These are phyloP conservation scores for Tetragonula carbonaria DNA, from an alignment of 2,888 invertebrate genomes.

Conservation along the genomic window DNA sequence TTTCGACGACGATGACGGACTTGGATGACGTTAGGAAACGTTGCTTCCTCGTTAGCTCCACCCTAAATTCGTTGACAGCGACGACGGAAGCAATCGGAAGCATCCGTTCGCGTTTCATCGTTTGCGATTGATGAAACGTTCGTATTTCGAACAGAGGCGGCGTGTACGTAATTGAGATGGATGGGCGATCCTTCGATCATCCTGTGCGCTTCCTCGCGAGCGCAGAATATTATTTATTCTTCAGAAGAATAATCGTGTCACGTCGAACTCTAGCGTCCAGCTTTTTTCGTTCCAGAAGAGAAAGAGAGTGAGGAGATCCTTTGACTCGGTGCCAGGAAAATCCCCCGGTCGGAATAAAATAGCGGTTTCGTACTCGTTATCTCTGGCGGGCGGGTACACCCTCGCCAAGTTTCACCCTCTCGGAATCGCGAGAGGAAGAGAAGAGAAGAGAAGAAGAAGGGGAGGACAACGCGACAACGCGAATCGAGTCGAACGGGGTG, in stretches of 20 bases:
- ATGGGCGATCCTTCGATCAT: neutral
- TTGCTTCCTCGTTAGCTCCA: constrained; percentile 16
- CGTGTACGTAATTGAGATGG: neutral
- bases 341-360: constrained; percentile 16
- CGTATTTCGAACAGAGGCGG: neutral
- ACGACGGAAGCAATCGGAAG: neutral
- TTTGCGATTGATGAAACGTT: neutral
- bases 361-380: constrained; percentile 27
- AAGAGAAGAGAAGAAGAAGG: neutral
- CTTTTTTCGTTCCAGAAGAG: no score
- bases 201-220: no score
- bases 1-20: constrained; percentile 32
- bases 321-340: constrained; percentile 38
- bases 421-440: no score
- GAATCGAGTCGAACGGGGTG: no score
- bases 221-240: no score
- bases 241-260: no score
- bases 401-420: constrained; percentile 27
- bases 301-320: constrained; percentile 10
- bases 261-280: no score
- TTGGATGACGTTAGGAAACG: constrained; percentile 49
- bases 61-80: neutral
- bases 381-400: constrained; percentile 12
- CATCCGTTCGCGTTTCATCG: neutral
- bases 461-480: no score